Evolutionary conservation across 2,797 vertebrate genomes (phyloP).

Genomic region (Cercopithecus petaurista): DNA sequence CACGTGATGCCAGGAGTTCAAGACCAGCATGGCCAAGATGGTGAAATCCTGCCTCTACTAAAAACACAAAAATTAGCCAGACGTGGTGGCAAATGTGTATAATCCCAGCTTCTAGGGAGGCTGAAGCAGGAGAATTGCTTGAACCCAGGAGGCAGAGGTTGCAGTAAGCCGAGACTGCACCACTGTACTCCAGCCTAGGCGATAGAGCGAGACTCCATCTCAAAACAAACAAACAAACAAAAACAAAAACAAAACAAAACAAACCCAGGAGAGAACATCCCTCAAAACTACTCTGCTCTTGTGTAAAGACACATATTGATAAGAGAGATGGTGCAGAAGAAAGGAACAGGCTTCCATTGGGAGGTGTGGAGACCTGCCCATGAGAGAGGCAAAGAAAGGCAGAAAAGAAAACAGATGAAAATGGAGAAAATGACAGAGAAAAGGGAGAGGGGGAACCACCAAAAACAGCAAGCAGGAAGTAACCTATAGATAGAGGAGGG

Average conservation of each 20-base stretch:
- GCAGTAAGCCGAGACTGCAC: neutral
- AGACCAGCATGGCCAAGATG: neutral
- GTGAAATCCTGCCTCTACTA: neutral
- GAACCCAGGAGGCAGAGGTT: neutral
- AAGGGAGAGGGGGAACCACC: neutral
- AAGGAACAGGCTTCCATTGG: neutral
- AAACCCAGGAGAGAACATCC: constrained; percentile 64
- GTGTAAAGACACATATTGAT: constrained; percentile 46
- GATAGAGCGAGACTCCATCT: neutral
- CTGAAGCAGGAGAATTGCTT: neutral
- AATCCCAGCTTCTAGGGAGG: neutral
- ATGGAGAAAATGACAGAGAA: neutral
- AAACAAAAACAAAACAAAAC: no score
- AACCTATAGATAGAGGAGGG: neutral
- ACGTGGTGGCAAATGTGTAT: neutral
- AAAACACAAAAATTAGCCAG: neutral
- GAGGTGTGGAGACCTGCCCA: constrained; percentile 46
- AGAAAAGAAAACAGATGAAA: neutral
- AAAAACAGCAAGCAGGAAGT: neutral
- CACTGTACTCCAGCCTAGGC: neutral
- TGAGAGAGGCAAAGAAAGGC: constrained; percentile 41
- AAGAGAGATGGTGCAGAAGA: neutral
- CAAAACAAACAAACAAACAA: neutral
- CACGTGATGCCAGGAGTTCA: neutral
- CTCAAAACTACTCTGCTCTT: constrained; percentile 69